Evolutionary conservation across 2,888 invertebrate genomes (phyloP), one percentile per base, ranked within the genome.

Genomic region (Meloe dianella): DNA sequence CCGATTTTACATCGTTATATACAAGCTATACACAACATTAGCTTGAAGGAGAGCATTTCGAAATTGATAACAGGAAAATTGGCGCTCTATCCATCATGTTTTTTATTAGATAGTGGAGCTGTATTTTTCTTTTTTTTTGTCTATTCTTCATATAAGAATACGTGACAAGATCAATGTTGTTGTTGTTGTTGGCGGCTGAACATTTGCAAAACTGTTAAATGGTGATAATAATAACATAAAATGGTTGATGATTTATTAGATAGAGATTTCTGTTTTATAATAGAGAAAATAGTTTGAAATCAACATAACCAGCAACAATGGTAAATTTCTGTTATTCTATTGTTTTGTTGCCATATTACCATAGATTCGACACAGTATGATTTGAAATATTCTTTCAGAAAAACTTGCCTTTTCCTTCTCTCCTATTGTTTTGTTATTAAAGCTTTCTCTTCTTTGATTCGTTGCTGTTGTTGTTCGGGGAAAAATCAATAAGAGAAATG

Each of bases 141-240:
- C 10, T 32, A 14, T 35, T 35, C 35, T 14, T 35, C 12, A 35
- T 14, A 35, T 4, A 9, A 35, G 35, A 12, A 12, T n/a, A 41
- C 5, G 22, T 20, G 47, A 22, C 47, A 51, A 20, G 9, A 51
- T 51, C 20, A 22, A 20, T 22, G 47, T 9, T 51, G 47, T 51
- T 51, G 20, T 22, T 10, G 35, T 35, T 35, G 35, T 35, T 35
- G 14, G 12, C 4, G 41, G 17, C 4, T 17, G 17, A 35, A 12
- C 10, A 12, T n/a, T 12, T 41, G 8, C 41, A n/a, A n/a, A 41
- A 17, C 17, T 41, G 41, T n/a, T 41, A 41, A 41, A 41, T 41
- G 41, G 41, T 41, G 41, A 12, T 41, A 41, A 41, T 41, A 41
- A 41, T 17, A 41, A n/a, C n/a, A n/a, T 41, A 41, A 41, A 41